Evolutionary conservation across 2,113 vertebrate species (phyloP).

Genomic region (Alethe castanea): DNA sequence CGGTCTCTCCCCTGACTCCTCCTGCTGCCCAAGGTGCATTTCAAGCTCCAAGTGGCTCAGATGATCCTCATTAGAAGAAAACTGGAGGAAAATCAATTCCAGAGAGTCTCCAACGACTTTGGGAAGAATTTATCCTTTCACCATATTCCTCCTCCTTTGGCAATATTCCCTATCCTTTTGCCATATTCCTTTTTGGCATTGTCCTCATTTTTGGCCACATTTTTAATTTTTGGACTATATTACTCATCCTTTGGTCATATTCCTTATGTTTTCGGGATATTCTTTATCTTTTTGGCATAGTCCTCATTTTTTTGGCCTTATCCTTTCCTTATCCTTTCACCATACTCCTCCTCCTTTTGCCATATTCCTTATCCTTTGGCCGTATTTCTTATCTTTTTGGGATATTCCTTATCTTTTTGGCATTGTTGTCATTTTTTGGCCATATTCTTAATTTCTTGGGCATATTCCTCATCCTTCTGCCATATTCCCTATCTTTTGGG

Average conservation of each 20-base stretch:
- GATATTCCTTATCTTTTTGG: background rate
- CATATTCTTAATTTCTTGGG: background rate
- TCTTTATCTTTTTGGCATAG: too few relatives aligned
- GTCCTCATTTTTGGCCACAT: background rate
- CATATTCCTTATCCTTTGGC: rapidly evolving
- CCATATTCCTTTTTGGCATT: background rate
- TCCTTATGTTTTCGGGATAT: too few relatives aligned
- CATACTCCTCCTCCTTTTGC: background rate
- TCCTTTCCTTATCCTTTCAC: rapidly evolving
- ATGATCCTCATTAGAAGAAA: background rate
- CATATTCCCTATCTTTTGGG: too few relatives aligned
- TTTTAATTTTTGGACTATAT: too few relatives aligned
- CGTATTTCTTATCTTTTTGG: rapidly evolving
- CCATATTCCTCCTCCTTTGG: background rate
- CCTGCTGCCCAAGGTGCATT: background rate
- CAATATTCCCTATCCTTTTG: background rate
- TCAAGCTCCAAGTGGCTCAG: background rate
- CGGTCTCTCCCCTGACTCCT: background rate
- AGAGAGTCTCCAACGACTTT: background rate
- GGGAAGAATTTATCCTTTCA: background rate
- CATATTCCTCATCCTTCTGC: too few relatives aligned
- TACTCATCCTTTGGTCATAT: background rate
- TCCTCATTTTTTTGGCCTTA: background rate
- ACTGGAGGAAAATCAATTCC: background rate
- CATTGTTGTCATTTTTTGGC: too few relatives aligned